Percentiles rank a stretch among this genome's conserved stretches.
These are phyloP conservation scores for Tachina lurida DNA, from an alignment of 2,888 invertebrate genomes.

Conservation along the genomic window DNA sequence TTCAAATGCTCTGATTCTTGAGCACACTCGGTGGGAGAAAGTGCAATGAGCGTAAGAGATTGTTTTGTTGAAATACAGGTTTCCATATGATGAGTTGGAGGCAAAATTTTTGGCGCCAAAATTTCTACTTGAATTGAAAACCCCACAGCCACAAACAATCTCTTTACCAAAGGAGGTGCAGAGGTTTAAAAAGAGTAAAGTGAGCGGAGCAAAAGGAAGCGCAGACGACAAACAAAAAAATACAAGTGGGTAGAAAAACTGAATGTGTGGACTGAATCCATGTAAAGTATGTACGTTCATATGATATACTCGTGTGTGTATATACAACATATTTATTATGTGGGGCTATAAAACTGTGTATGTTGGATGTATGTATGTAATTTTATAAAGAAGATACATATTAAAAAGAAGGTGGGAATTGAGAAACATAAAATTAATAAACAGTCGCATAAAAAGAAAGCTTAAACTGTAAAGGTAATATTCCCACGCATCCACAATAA, in stretches of 20 bases:
- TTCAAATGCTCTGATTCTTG: constrained; percentile 10
- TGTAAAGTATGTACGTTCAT: no score
- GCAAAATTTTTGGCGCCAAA: constrained; percentile 69
- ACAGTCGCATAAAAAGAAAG: constrained; percentile 28
- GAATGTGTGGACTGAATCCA: constrained; percentile 34
- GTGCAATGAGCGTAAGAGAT: neutral
- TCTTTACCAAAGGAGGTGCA: neutral
- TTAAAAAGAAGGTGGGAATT: constrained; percentile 22
- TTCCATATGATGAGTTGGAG: constrained; percentile 42
- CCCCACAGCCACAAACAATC: constrained; percentile 18
- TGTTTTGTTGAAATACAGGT: constrained; percentile 52
- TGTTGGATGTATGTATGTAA: no score
- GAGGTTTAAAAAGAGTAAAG: neutral
- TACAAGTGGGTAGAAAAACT: constrained; percentile 59
- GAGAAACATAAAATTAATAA: constrained; percentile 22
- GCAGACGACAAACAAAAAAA: constrained; percentile 30
- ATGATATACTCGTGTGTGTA: no score
- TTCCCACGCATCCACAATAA: constrained; percentile 36
- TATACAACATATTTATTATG: constrained; percentile 14
- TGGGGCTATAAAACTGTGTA: constrained; percentile 27
- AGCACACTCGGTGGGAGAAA: neutral
- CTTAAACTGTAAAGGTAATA: constrained; percentile 34
- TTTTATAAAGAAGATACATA: constrained; percentile 13
- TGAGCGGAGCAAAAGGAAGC: constrained; percentile 30
- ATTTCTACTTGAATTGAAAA: constrained; percentile 52